Conservation (phyloP, 2,888 invertebrate species). For the Diarsia brunnea region DNA sequence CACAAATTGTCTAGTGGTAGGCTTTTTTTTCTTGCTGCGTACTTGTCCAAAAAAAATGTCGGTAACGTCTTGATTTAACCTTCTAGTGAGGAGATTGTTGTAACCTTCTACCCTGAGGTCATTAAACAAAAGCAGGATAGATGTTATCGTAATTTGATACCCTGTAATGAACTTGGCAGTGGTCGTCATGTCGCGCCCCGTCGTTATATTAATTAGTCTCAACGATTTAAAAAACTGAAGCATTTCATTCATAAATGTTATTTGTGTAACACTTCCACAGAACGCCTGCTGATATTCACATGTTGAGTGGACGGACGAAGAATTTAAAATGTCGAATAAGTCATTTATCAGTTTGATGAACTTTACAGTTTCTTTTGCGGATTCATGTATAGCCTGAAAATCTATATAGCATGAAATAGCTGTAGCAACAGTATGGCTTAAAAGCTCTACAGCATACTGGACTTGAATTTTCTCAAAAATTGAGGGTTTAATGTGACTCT, state of each 20-base stretch:
- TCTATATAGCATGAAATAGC: conserved; percentile 64
- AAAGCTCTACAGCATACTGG: conserved; percentile 66
- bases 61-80: conserved; percentile 49
- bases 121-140: conserved; percentile 54
- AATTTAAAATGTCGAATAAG: conserved; percentile 58
- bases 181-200: conserved; percentile 49
- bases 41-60: conserved; percentile 52
- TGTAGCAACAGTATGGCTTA: conserved; percentile 70
- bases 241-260: conserved; percentile 55
- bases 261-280: conserved; percentile 44
- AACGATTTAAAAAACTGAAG: conserved; percentile 50
- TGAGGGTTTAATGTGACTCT: conserved; percentile 67
- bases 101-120: conserved; percentile 59
- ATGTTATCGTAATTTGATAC: conserved; percentile 57
- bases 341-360: conserved; percentile 58
- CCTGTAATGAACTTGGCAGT: conserved; percentile 45
- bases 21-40: conserved; percentile 40
- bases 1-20: conserved; percentile 49
- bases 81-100: conserved; percentile 44
- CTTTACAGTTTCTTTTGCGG: conserved; percentile 54
- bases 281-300: conserved; percentile 57
- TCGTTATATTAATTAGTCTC: conserved; percentile 43
- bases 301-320: conserved; percentile 44
- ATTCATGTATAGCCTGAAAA: conserved; percentile 48
- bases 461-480: conserved; percentile 68